Evolutionary conservation across 1,140 invertebrate species (phyloP).

Genomic region (Nasonia longicornis): DNA sequence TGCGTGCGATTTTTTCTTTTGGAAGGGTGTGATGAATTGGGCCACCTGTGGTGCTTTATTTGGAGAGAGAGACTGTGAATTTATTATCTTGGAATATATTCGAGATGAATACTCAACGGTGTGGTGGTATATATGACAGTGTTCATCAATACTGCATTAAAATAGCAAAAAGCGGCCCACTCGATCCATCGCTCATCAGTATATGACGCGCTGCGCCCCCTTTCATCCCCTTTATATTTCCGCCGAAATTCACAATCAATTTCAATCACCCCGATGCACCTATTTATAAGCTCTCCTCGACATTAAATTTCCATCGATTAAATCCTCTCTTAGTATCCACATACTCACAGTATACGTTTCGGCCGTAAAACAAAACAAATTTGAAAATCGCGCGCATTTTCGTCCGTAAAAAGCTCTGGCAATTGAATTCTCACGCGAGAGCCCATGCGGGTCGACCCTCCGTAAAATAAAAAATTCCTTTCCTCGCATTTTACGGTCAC

Average conservation of each 20-base stretch:
- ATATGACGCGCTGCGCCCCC: too few species aligned
- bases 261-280: neutral
- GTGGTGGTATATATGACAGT: too few species aligned
- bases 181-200: too few species aligned
- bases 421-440: neutral
- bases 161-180: too few species aligned
- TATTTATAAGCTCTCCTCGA: too few species aligned
- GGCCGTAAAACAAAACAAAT: neutral
- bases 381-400: neutral
- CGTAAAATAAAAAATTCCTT: neutral
- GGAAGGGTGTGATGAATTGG: neutral
- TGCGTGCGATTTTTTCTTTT: neutral
- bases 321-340: neutral
- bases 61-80: too few species aligned
- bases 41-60: neutral
- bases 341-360: too few species aligned
- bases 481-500: neutral
- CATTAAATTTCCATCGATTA: neutral
- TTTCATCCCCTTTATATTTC: too few species aligned
- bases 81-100: too few species aligned
- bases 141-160: too few species aligned
- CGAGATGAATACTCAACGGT: too few species aligned
- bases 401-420: neutral
- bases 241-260: neutral
- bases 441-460: neutral